Evolutionary conservation across 2,888 invertebrate genomes (phyloP).

Genomic region (Stramonita haemastoma): DNA sequence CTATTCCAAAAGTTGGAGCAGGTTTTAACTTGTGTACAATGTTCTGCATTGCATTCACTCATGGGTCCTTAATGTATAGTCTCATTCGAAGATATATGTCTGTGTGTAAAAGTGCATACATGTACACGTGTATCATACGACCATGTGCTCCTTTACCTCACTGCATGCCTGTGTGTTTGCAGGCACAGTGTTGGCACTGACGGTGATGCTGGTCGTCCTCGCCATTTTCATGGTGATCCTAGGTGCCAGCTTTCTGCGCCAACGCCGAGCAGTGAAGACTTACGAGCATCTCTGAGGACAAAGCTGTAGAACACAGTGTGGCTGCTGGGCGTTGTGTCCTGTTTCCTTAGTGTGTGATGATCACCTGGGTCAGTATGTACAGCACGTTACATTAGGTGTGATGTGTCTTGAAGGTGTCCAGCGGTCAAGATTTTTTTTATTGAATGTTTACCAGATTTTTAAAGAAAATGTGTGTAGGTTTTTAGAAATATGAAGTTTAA

Average conservation of each 20-base stretch:
- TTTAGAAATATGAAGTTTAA: too few relatives aligned
- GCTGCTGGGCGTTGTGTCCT: neutral
- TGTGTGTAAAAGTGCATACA: neutral
- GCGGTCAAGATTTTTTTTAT: neutral
- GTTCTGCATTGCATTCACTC: too few relatives aligned
- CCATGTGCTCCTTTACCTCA: neutral
- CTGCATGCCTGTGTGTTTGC: constrained; percentile 3
- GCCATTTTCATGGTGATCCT: neutral
- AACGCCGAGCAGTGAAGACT: neutral
- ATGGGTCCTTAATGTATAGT: too few relatives aligned
- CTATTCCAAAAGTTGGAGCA: too few relatives aligned
- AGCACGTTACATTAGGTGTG: too few relatives aligned
- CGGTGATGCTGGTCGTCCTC: neutral
- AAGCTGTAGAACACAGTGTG: neutral
- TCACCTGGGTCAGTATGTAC: too few relatives aligned
- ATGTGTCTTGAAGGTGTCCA: neutral
- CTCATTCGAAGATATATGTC: too few relatives aligned
- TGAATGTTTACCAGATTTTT: too few relatives aligned
- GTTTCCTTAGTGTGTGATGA: neutral
- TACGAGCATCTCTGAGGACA: neutral
- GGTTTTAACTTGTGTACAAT: too few relatives aligned
- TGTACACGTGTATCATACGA: neutral
- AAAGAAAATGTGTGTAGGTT: too few relatives aligned
- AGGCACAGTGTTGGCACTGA: constrained; percentile 1
- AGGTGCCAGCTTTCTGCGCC: neutral